Evolutionary conservation across 1,140 invertebrate species (phyloP), one percentile per base, ranked within the genome.

Genomic region (Pantala flavescens): DNA sequence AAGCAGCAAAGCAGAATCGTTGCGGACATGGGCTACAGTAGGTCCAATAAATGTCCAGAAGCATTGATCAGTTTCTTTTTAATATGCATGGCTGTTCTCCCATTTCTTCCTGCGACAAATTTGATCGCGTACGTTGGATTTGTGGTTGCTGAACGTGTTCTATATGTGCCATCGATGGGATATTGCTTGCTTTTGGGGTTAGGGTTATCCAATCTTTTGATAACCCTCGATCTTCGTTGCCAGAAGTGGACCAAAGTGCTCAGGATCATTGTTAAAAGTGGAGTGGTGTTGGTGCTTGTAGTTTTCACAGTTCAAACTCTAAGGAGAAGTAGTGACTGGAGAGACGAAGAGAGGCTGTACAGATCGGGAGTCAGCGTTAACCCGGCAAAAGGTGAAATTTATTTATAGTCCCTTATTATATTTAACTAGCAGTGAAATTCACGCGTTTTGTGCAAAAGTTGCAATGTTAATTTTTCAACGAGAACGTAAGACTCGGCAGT

Each of bases 51-150:
- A 12, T 63, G 49, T 14, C n/a, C 12, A 63, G 49, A 63, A 19
- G 49, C 49, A 19, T 21, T 12, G 12, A 14, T 63, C 49, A 63
- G 16, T 21, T 21, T 63, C 1, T 63, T 63, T 63, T 16, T 12
- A 19, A 63, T 63, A 21, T 63, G 16, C 5, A 63, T 63, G 80
- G 86, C 96, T 79, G 88, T 92, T 71, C 83, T 98, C 74, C 94
- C 96, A 43, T 98, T 98, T 83, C 84, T 98, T 77, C 97, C 97
- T 63, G 96, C 96, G 14, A 92, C 93, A 75, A 98, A 98, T 86
- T 83, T 91, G 73, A 90, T 98, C 81, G 97, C 98, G 84, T 96
- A 97, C 79, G 96, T 98, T 74, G 97, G 97, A 10, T 98, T 98
- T 82, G 96, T 98, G 24, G 92, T 98, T 10, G 97, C 97, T 43